Evolutionary conservation across 2,113 vertebrate genomes (phyloP), one percentile per base, ranked within the genome.

Genomic region (Emydura subglobosa): DNA sequence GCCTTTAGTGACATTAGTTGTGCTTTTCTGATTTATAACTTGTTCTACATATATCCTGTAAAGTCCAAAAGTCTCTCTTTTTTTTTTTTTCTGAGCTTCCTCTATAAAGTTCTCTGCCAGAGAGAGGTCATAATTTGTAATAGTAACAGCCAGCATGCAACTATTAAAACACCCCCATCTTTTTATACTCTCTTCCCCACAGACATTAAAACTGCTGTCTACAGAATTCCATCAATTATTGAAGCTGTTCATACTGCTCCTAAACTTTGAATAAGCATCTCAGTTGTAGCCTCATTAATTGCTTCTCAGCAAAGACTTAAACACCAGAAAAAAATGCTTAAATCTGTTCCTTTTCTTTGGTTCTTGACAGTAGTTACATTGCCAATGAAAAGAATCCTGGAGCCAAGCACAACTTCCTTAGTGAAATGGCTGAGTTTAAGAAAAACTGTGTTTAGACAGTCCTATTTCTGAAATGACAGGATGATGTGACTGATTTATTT

Each of bases 331-430:
- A 94, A 82, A 94, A 92, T 31, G 27, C 92, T 96, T 91, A 17
- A 85, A 91, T 91, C 57, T 1, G 68, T 90, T 95, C 97, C 93
- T 98, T 97, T 94, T 81, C 85, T 91, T 98, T 98, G 96, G 94
- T 85, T 92, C 82, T 68, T 54, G 59, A 68, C 74, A 79, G 86
- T 47, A 11, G 61, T 92, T 97, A 85, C 88, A 83, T 83, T 97
- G 95, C 96, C 97, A 97, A 57, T n/a, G 88, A 92, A 90, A 97
- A 92, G 92, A 96, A 87, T 86, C 89, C 85, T 74, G 81, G 79
- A 93, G 96, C 96, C 97, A 98, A 97, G 76, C 91, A 94, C 91
- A 93, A 79, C 84, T 95, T 94, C 87, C 90, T 19, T 7, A 47
- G 92, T 68, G 89, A 92, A 90, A 31, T 39, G 74, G 49, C 72